phyloP scores from a whole-genome alignment of 2,113 vertebrate genomes.

The Zosterops japonicus region DNA sequence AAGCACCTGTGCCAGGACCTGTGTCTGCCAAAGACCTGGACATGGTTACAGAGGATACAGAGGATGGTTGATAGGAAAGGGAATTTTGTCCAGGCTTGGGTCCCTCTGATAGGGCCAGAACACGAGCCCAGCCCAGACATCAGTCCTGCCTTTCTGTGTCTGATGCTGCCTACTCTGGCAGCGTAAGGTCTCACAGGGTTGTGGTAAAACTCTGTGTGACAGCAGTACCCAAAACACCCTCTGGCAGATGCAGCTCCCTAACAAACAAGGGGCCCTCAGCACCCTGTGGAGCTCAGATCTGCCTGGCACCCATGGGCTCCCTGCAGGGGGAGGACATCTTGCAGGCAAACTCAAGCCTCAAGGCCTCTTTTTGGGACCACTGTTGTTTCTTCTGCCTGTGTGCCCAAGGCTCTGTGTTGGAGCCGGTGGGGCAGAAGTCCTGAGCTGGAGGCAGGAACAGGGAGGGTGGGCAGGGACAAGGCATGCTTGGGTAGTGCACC shows the following conservation, averaged over 20 bases:
- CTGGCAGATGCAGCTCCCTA: neutral
- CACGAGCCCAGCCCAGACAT: neutral
- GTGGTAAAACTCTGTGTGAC: neutral
- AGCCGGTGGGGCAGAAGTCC: neutral
- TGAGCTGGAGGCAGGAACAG: neutral
- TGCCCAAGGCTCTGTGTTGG: neutral
- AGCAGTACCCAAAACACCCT: neutral
- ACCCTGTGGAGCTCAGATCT: neutral
- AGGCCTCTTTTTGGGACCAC: neutral
- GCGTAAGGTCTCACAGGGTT: fast-evolving
- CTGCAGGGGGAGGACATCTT: neutral
- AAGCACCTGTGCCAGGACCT: neutral
- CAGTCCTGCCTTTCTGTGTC: fast-evolving
- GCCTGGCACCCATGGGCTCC: neutral
- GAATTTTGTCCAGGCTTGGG: neutral
- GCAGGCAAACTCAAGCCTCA: neutral
- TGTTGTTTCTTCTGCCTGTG: neutral
- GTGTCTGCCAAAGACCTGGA: neutral
- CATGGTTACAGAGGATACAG: fast-evolving
- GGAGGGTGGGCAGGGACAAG: neutral
- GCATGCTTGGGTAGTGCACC: fast-evolving
- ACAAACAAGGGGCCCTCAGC: neutral
- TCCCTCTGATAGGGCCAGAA: neutral
- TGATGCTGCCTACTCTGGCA: neutral
- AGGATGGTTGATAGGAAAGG: neutral